Evolutionary conservation across 2,888 invertebrate species (phyloP), one percentile per base, ranked within the genome.

Genomic region (Synergus japonicus): DNA sequence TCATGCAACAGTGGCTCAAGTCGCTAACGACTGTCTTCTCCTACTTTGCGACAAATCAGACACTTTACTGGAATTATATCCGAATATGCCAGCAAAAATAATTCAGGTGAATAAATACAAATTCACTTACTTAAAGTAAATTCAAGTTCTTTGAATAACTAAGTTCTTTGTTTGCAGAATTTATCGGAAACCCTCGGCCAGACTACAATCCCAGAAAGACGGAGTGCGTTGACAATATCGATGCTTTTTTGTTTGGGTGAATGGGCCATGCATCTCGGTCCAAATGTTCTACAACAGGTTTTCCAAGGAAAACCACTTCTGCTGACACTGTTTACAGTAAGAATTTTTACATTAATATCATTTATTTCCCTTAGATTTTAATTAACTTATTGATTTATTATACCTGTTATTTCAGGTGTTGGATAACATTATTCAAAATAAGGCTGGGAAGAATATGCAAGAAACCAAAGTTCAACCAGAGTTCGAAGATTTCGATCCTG

Each of bases 211-310:
- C 90, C 91, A 37, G 91, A 92, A 79, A 91, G 91, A 77, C 90
- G 90, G 37, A 89, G 89, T 65, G 94, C 97, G 80, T 92, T 97
- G 78, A 94, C 96, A 15, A 95, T 96, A 46, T 96, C 97, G 0
- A 93, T 98, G 86, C 94, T 98, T 88, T 95, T 98, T 79, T 97
- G 98, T 90, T 93, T 99, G 82, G 97, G 98, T 0, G 98, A 98
- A 92, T 98, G 98, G 96, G 98, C 98, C 78, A 97, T 98, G 95
- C 94, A 96, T 73, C 94, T 98, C 86, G 96, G 96, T 0, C 95
- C 95, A 0, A 88, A 92, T n/a, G 93, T 94, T 76, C 93, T 96
- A 84, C 92, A 96, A 89, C 93, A 94, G 60, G 93, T 94, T 79
- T 93, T 93, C 43, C 94, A 93, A 78, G 93, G 92, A 41, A 93